Percentiles rank a stretch among this genome's conserved stretches.
phyloP scores from a whole-genome alignment of 92 coral and sea anemone species.

The Pocillopora grandis region DNA sequence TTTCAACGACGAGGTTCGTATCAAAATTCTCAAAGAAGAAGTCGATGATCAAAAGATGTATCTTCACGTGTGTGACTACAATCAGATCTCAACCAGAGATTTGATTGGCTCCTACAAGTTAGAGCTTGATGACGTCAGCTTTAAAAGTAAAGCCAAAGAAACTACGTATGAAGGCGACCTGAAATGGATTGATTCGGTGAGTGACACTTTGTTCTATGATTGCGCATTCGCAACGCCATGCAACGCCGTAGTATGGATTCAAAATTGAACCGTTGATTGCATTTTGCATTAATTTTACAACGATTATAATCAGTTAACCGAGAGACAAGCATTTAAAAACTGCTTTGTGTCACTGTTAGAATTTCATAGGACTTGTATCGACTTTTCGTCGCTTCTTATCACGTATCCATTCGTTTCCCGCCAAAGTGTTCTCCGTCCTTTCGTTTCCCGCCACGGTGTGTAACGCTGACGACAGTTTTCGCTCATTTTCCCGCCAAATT shows the following conservation, averaged over 20 bases:
- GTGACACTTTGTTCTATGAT: neutral
- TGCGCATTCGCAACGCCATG: neutral
- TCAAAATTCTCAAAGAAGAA: conserved; percentile 82
- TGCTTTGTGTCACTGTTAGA: too few relatives aligned
- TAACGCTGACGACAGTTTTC: neutral
- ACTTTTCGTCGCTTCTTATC: neutral
- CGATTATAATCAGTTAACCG: too few relatives aligned
- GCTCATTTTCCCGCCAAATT: neutral
- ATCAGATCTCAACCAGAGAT: conserved; percentile 92
- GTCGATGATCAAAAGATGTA: conserved; percentile 86
- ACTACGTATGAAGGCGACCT: conserved; percentile 63
- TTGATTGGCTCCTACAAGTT: conserved; percentile 86
- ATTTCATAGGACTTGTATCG: too few relatives aligned
- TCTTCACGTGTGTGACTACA: conserved; percentile 86
- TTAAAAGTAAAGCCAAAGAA: conserved; percentile 68
- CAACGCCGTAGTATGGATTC: neutral
- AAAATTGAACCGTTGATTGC: neutral
- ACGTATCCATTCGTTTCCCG: neutral
- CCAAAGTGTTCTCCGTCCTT: neutral
- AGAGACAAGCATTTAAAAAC: too few relatives aligned
- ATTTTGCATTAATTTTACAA: too few relatives aligned
- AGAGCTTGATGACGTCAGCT: conserved; percentile 66
- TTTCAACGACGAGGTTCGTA: conserved; percentile 80
- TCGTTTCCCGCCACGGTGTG: neutral
- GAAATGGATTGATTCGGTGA: conserved; percentile 92